Conservation (phyloP, 2,797 vertebrate species). For the Pangasius mekongensis region DNA sequence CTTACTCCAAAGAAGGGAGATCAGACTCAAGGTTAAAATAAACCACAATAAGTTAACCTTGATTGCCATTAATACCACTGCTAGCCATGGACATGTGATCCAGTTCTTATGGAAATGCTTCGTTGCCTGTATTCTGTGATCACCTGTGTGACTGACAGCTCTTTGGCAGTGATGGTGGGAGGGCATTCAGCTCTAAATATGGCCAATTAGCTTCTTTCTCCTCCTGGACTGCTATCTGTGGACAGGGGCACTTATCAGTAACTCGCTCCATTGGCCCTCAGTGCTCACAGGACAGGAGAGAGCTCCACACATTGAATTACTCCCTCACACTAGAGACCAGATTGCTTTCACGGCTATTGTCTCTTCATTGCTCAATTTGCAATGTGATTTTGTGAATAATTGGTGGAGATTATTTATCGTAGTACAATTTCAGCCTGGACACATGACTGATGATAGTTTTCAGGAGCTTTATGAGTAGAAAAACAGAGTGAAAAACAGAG, state of each 20-base stretch:
- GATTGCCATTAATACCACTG: slow-evolving; percentile 44
- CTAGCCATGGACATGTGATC: slow-evolving; percentile 47
- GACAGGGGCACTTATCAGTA: slow-evolving; percentile 79
- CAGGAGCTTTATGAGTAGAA: not conserved
- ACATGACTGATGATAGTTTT: not conserved
- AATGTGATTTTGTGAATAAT: slow-evolving; percentile 35
- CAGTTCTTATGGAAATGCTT: slow-evolving; percentile 48
- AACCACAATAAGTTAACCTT: slow-evolving; percentile 80
- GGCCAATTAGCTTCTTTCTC: slow-evolving; percentile 81
- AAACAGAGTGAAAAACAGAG: not conserved
- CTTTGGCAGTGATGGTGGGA: slow-evolving; percentile 71
- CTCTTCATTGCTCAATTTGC: slow-evolving; percentile 51
- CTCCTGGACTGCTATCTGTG: slow-evolving; percentile 73
- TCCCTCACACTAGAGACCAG: slow-evolving; percentile 53
- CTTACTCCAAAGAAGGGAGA: slow-evolving; percentile 12
- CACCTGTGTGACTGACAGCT: slow-evolving; percentile 80
- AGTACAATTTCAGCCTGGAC: not conserved
- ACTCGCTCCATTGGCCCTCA: slow-evolving; percentile 70
- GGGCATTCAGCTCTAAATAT: slow-evolving; percentile 78
- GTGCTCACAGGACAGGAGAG: slow-evolving; percentile 56
- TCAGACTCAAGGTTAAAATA: slow-evolving; percentile 88
- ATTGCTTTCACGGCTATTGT: slow-evolving; percentile 32
- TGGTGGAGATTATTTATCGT: slow-evolving; percentile 37
- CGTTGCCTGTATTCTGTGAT: slow-evolving; percentile 52
- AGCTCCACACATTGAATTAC: slow-evolving; percentile 60